phyloP scores from a whole-genome alignment of 2,113 vertebrate genomes.

The Eclectus roratus region DNA sequence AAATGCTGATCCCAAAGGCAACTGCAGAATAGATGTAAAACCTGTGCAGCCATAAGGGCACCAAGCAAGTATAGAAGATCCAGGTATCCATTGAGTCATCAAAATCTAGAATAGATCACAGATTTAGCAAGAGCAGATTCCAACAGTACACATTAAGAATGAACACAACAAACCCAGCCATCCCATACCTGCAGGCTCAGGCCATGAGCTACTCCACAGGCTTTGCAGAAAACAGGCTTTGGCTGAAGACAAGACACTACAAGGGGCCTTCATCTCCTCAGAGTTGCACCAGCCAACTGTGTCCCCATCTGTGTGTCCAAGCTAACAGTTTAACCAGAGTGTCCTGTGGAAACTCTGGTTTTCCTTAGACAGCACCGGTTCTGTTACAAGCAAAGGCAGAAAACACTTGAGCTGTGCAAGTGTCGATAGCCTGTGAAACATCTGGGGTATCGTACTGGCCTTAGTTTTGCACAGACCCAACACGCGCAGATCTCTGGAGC shows the following conservation, averaged over 20 bases:
- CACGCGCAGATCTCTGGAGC: fast-evolving
- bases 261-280: background rate
- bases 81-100: slow-evolving; percentile 56
- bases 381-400: background rate
- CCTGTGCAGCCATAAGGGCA: slow-evolving; percentile 83
- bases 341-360: fast-evolving
- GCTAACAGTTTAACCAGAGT: background rate
- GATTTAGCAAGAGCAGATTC: background rate
- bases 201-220: background rate
- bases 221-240: background rate
- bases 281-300: background rate
- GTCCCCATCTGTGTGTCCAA: background rate
- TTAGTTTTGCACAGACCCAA: background rate
- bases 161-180: background rate
- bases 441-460: fast-evolving
- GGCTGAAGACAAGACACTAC: background rate
- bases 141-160: background rate
- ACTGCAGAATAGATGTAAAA: slow-evolving; percentile 84
- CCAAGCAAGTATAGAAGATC: slow-evolving; percentile 63
- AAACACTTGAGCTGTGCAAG: background rate
- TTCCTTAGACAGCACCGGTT: background rate
- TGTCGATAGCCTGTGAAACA: background rate
- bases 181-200: background rate
- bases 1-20: slow-evolving; percentile 81
- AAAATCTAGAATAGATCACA: background rate